A percentile compares a stretch with the other conserved stretches of the same genome.
Conservation (phyloP, 2,797 vertebrate species). For the Carduelis carduelis region DNA sequence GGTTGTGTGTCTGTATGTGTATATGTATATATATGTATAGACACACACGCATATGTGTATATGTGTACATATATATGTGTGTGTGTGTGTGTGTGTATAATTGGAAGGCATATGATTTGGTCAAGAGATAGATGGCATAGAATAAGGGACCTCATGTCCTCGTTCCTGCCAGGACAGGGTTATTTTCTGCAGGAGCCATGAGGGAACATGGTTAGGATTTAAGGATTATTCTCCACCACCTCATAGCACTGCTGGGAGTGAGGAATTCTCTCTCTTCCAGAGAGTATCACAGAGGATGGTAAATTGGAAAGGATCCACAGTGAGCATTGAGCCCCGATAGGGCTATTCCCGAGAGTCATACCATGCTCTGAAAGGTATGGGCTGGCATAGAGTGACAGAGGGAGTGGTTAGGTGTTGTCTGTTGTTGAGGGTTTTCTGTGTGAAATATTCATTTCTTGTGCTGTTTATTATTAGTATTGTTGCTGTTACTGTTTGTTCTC, state of each 20-base stretch:
- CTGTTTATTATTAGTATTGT: neutral
- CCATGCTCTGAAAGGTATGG: neutral
- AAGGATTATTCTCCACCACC: neutral
- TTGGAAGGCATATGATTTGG: neutral
- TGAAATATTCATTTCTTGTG: neutral
- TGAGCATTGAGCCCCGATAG: neutral
- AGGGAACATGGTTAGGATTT: neutral
- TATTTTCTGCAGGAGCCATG: neutral
- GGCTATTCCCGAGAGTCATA: neutral
- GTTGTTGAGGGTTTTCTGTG: neutral
- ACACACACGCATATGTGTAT: no score
- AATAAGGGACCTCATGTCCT: neutral
- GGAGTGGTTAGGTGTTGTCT: neutral
- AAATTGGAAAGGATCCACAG: neutral
- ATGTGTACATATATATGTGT: accelerated
- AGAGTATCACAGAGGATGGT: neutral
- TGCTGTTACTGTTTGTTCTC: neutral
- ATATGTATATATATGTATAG: no score
- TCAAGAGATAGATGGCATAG: neutral
- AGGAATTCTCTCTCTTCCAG: neutral
- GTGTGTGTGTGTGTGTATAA: neutral
- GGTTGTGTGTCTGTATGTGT: accelerated
- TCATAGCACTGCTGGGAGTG: neutral
- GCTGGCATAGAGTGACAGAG: neutral
- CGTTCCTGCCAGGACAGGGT: neutral